Evolutionary conservation across 2,797 vertebrate genomes (phyloP).

Genomic region (Eulemur albifrons): DNA sequence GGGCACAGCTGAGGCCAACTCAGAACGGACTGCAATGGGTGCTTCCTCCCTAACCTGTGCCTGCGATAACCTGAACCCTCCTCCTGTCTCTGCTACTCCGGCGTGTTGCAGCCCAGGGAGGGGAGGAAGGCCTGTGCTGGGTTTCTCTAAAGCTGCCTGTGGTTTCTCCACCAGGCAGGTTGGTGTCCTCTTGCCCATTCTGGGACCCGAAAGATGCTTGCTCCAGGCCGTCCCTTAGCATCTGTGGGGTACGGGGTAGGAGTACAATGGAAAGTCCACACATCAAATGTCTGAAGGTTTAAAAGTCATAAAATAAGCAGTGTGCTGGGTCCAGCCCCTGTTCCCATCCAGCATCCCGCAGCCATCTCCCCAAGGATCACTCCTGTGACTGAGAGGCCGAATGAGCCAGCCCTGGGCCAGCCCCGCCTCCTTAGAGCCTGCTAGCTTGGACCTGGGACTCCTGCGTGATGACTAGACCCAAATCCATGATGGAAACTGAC

Average conservation of each 20-base stretch:
- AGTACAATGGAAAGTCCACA: background rate
- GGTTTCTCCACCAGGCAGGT: background rate
- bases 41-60: too few relatives aligned
- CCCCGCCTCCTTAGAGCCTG: background rate
- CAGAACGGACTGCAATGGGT: too few relatives aligned
- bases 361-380: background rate
- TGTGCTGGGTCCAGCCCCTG: fast-evolving
- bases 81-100: background rate
- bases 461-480: background rate
- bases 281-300: background rate
- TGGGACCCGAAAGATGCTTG: background rate
- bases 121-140: fast-evolving
- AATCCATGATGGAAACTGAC: background rate
- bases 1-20: background rate
- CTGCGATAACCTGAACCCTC: background rate
- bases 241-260: too few relatives aligned
- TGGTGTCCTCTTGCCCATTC: background rate
- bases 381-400: background rate
- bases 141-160: background rate
- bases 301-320: background rate
- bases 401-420: too few relatives aligned
- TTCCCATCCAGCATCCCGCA: background rate
- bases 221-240: background rate
- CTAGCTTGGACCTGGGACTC: background rate
- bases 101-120: background rate